Evolutionary conservation across 1,140 invertebrate genomes (phyloP).

Genomic region (Aphidius ervi): DNA sequence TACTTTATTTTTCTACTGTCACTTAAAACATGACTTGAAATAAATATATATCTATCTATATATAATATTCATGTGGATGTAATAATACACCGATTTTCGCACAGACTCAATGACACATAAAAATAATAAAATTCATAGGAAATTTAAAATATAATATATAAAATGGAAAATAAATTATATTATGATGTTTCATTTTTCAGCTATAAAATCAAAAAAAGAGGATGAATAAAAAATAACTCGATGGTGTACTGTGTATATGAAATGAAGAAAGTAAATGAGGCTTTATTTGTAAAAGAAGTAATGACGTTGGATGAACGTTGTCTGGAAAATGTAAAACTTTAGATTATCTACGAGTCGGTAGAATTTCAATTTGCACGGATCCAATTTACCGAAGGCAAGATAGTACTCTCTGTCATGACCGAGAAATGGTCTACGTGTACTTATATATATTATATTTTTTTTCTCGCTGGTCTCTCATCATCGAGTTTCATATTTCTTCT

Average conservation of each 20-base stretch:
- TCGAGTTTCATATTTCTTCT: too few relatives aligned
- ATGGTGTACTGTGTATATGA: not conserved
- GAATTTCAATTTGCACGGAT: conserved; percentile 16
- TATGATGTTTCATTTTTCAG: too few relatives aligned
- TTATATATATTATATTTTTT: not conserved
- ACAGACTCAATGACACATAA: too few relatives aligned
- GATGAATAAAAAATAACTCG: not conserved
- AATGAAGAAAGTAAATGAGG: conserved; percentile 3
- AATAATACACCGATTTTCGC: too few relatives aligned
- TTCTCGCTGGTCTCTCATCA: not conserved
- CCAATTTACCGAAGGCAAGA: conserved; percentile 3
- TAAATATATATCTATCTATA: not conserved
- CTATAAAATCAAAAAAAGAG: too few relatives aligned
- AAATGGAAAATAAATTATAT: too few relatives aligned
- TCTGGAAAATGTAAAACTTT: not conserved
- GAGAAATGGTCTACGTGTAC: not conserved
- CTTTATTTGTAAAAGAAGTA: too few relatives aligned
- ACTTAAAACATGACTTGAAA: not conserved
- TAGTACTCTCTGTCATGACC: not conserved
- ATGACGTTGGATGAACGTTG: too few relatives aligned
- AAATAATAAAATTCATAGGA: too few relatives aligned
- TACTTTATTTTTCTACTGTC: not conserved
- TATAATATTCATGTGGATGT: too few relatives aligned
- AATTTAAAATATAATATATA: too few relatives aligned
- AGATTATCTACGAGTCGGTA: conserved; percentile 6